A percentile compares a stretch with the other conserved stretches of the same genome.
These are phyloP conservation scores for Caenorhabditis sp. DNA, from an alignment of 2,888 invertebrate species.

Conservation along the genomic window DNA sequence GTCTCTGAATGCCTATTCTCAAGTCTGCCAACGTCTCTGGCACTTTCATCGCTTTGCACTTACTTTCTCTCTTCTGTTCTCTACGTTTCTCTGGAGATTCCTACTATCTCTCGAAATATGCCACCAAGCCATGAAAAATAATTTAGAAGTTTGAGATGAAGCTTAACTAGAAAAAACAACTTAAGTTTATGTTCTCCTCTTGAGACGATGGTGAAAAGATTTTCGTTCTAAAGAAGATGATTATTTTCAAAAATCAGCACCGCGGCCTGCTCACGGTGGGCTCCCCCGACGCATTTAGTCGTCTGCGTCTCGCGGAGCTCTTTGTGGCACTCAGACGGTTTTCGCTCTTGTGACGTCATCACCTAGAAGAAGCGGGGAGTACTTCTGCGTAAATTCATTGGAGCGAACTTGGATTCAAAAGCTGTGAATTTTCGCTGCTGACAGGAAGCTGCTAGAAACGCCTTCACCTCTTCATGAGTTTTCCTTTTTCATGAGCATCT, in stretches of 20 bases:
- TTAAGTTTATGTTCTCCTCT: background rate
- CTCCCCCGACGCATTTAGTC: constrained; percentile 2
- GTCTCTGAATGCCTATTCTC: constrained; percentile 17
- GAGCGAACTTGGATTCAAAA: constrained; percentile 56
- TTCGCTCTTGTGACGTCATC: constrained; percentile 63
- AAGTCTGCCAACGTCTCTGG: constrained; percentile 3
- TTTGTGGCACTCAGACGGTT: constrained; percentile 44
- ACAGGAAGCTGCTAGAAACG: constrained; percentile 13
- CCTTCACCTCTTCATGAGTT: constrained; percentile 13
- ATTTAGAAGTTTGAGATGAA: background rate
- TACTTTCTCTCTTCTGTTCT: constrained; percentile 37
- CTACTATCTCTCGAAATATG: background rate
- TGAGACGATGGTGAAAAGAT: background rate
- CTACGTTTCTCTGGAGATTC: background rate
- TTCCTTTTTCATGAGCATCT: constrained; percentile 13
- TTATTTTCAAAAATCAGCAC: constrained; percentile 12
- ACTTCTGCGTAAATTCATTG: constrained; percentile 38
- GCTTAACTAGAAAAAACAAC: background rate
- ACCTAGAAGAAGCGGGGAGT: background rate
- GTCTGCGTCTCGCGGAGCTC: constrained; percentile 36
- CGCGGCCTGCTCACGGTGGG: constrained; percentile 13
- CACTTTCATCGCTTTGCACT: constrained; percentile 43
- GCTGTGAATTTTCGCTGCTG: constrained; percentile 28
- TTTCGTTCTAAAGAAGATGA: background rate
- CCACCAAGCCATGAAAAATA: background rate